A percentile compares a stretch with the other conserved stretches of the same genome.
Conservation (phyloP, 1,140 invertebrate species). For the Dendroctonus valens region DNA sequence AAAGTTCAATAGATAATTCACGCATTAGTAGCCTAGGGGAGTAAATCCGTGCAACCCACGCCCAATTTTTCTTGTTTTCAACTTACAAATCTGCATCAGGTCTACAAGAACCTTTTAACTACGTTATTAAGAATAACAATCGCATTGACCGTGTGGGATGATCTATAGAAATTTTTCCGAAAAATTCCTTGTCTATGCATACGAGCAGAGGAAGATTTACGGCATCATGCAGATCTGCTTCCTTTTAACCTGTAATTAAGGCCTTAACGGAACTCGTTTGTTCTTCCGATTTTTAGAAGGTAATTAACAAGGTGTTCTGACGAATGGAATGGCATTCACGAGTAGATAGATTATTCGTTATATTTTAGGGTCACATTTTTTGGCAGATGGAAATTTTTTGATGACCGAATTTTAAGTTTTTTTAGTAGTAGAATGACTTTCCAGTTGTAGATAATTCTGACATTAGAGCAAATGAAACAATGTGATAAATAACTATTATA, state of each 20-base stretch:
- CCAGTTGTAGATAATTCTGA: too few relatives aligned
- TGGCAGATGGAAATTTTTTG: too few relatives aligned
- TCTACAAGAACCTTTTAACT: conserved; percentile 20
- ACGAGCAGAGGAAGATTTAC: conserved; percentile 23
- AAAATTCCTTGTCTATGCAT: conserved; percentile 22
- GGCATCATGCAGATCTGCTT: conserved; percentile 22
- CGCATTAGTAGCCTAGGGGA: conserved; percentile 13
- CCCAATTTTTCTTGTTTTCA: conserved; percentile 13
- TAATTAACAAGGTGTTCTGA: too few relatives aligned
- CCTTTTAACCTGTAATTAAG: conserved; percentile 18
- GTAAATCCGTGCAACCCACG: conserved; percentile 7
- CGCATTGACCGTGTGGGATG: conserved; percentile 22
- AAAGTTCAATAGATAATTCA: conserved; percentile 9
- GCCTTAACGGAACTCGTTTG: conserved; percentile 16
- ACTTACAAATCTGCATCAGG: conserved; percentile 24
- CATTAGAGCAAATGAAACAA: too few relatives aligned
- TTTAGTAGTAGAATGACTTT: too few relatives aligned
- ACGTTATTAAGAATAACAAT: conserved; percentile 23
- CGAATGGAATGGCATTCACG: too few relatives aligned
- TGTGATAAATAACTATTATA: too few relatives aligned
- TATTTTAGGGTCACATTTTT: too few relatives aligned
- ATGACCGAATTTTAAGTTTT: too few relatives aligned
- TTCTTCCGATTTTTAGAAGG: not conserved
- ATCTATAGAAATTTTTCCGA: conserved; percentile 18
- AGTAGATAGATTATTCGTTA: too few relatives aligned